Evolutionary conservation across 2,888 invertebrate species (phyloP), one percentile per base, ranked within the genome.

Genomic region (Sepioteuthis lessoniana): DNA sequence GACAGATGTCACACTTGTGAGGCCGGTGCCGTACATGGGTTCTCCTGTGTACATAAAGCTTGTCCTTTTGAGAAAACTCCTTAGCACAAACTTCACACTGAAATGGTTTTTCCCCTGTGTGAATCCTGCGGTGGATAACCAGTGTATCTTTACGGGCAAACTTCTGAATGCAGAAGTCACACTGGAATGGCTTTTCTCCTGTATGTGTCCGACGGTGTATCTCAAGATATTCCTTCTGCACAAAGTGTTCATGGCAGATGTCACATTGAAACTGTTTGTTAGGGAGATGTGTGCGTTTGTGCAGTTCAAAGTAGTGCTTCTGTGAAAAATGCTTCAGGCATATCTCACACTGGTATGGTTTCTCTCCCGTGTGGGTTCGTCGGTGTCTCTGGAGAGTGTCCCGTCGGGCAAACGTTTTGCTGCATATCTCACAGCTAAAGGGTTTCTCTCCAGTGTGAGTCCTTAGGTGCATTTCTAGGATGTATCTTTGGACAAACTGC

Each of bases 291-390:
- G 76, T 76, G 19, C 76, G 76, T 13, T 76, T 76, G 76, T 76
- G 76, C n/a, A 76, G 35, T 35, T 76, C 76, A 76, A 76, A 76
- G 35, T 76, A 76, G 19, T 76, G 76, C n/a, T 76, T 76, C 35
- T 76, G 76, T 3, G 76, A 76, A 76, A 76, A 76, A 76, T 91
- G 38, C 31, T 91, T 91, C n/a, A 42, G 28, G 46, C 91, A 91
- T 42, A 91, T 91, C 46, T 91, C 91, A 28, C 91, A 91, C 25
- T 91, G 91, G 25, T 91, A 76, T n/a, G 76, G n/a, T 19, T 76
- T 76, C 76, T 76, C n/a, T 76, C 76, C 76, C 10, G 76, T 76
- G 31, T 91, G 91, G 3, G 31, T 42, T 4, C 28, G 38, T 38
- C 46, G 42, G 42, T 91, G 91, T 42, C 38, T 38, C 91, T 91